Evolutionary conservation across 2,888 invertebrate genomes (phyloP), one percentile per base, ranked within the genome.

Genomic region (Phasia obesa): DNA sequence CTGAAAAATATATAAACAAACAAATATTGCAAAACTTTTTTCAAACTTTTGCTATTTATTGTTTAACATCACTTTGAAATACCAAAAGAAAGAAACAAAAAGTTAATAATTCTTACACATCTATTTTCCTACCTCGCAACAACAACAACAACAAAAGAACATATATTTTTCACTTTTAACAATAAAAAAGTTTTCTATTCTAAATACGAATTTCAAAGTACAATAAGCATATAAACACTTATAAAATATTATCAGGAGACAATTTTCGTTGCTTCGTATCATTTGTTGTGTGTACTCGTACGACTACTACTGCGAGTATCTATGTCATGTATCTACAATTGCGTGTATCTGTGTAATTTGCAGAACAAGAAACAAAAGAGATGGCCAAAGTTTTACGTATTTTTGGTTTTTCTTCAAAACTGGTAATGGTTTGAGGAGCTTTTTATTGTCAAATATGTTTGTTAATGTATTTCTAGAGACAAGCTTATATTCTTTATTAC

Each of bases 391-490:
- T 75, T 74, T 64, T 53, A 4, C 19, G 15, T 25, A 27, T 53
- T 53, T 35, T 55, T 44, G 57, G 25, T 60, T 59, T 53, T 65
- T 42, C 2, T 17, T 55, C 15, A 17, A 13, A 42, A 49, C 21
- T 31, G 64, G 17, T 0, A 19, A 65, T 38, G 57, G 76, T 76
- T 76, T 76, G 76, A 71, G 76, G 60, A 65, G 76, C 42, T 71
- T 81, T 81, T 71, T 81, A 55, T 81, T 76, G 81, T 81, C 81
- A 81, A 81, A 81, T 81, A 76, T 81, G 65, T 81, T 81, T 67
- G 81, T 76, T 81, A 76, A 81, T 81, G 81, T 65, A 81, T 81
- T 73, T 76, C 75, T 70, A 53, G 70, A 70, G 75, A 71, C 70
- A 81, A 64, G 71, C 65, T 51, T 65, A 59, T 65, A 65, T 65